Evolutionary conservation across 2,888 invertebrate species (phyloP).

Genomic region (Apamea anceps): DNA sequence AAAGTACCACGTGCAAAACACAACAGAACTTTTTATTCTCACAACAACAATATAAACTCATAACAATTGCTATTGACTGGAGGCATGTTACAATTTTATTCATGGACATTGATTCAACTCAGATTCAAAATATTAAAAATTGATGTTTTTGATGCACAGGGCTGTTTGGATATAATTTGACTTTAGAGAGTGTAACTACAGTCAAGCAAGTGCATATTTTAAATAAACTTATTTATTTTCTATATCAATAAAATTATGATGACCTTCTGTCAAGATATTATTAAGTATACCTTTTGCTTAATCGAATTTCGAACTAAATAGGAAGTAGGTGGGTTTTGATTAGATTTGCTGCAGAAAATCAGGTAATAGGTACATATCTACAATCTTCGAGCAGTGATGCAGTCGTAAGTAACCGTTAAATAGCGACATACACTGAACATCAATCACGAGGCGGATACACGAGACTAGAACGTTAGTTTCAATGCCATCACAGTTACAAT

Average conservation of each 20-base stretch:
- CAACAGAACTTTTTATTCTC: neutral
- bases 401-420: neutral
- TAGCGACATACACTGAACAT: neutral
- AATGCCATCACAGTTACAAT: constrained; percentile 39
- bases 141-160: neutral
- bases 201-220: neutral
- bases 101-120: neutral
- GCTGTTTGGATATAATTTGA: neutral
- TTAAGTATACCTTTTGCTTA: neutral
- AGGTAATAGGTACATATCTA: neutral
- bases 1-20: constrained; percentile 8
- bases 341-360: neutral
- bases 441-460: constrained; percentile 42
- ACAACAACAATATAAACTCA: neutral
- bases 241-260: neutral
- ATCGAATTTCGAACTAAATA: neutral
- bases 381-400: neutral
- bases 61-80: neutral
- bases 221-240: neutral
- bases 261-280: neutral
- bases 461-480: constrained; percentile 35
- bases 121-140: neutral
- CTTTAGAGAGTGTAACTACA: neutral
- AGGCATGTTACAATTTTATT: neutral
- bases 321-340: neutral